phyloP scores from a whole-genome alignment of 2,113 vertebrate genomes.

The Aix galericulata region DNA sequence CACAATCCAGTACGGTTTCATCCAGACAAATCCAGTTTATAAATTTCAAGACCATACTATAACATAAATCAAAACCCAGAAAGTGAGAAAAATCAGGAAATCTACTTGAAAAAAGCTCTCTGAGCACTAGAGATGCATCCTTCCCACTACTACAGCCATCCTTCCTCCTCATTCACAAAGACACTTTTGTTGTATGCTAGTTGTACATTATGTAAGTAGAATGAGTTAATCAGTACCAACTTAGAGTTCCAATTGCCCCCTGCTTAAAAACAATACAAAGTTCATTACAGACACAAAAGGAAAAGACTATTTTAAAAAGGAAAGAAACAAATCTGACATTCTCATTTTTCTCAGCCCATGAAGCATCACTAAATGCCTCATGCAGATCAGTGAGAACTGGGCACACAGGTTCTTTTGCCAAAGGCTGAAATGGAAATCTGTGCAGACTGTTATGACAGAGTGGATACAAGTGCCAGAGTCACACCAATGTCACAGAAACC shows the following conservation, averaged over 20 bases:
- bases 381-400: not conserved
- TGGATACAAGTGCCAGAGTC: not conserved
- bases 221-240: not conserved
- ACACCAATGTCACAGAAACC: not conserved
- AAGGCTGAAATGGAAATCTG: constrained; percentile 42
- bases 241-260: not conserved
- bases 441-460: constrained; percentile 13
- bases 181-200: not conserved
- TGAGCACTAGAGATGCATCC: not conserved
- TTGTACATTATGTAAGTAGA: not conserved
- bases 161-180: not conserved
- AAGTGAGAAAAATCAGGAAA: not conserved
- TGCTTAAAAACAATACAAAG: not conserved
- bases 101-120: not conserved
- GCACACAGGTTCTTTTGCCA: not conserved
- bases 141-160: not conserved
- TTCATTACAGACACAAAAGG: not conserved
- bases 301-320: not conserved
- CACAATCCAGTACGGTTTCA: not conserved
- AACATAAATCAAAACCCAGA: not conserved
- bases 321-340: not conserved
- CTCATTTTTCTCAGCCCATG: not conserved
- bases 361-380: not conserved
- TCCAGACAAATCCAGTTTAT: not conserved
- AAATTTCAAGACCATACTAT: not conserved